Evolutionary conservation across 2,113 vertebrate genomes (phyloP), one percentile per base, ranked within the genome.

Genomic region (Lophochroa leadbeateri): DNA sequence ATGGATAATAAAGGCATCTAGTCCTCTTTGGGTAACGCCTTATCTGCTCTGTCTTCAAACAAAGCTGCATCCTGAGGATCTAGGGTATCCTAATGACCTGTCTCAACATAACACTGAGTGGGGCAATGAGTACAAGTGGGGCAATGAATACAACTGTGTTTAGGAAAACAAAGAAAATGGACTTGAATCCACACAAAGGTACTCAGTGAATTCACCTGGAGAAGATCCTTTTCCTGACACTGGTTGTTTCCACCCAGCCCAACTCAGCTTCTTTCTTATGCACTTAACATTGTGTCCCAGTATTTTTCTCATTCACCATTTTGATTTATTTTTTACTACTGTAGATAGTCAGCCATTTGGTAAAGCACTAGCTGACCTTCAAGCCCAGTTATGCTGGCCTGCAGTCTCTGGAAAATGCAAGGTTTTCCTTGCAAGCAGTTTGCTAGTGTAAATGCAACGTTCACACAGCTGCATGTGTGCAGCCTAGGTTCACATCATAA

Each of bases 1-100:
- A 97, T 88, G 79, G 89, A 80, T 96, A 96, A 96, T 95, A 88
- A 89, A 93, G 52, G 37, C 37, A 44, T 47, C 33, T 29, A 33
- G n/a, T 84, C 37, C 37, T 21, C 74, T 74, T 33, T 35, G 57
- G 88, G 63, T 50, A 65, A 44, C 25, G 19, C 23, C 47, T 69
- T 64, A 60, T 65, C 65, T 87, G 67, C 61, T 82, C 35, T 65
- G 20, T 46, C 57, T 94, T 91, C 61, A 60, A 55, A n/a, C 41
- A 58, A 39, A 79, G 49, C 50, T 88, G 50, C 28, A 81, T 47
- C 69, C 68, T 53, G 41, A 81, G 52, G 39, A 57, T 43, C 67
- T 90, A 75, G 29, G 55, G 33, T 31, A 44, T 43, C 33, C 90
- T 82, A 35, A 50, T 27, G 44, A 70, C 33, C 57, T 47, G 37